phyloP scores from a whole-genome alignment of 2,888 invertebrate species.

The Chalcis sispes region DNA sequence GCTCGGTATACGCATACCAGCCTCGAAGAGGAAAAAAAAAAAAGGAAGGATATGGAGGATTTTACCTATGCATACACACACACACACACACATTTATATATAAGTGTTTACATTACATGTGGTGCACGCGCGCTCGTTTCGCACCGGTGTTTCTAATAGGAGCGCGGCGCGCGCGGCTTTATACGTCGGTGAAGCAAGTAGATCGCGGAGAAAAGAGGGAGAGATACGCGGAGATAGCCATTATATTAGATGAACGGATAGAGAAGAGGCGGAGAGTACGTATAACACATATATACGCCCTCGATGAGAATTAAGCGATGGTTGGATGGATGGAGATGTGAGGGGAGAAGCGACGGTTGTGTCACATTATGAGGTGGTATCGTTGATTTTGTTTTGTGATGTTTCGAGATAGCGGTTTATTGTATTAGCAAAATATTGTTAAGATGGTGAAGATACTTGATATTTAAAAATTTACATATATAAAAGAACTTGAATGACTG shows the following conservation, averaged over 20 bases:
- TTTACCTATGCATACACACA: background rate
- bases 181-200: too few species aligned
- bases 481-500: too few species aligned
- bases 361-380: too few species aligned
- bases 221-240: constrained; percentile 15
- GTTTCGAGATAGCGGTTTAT: too few species aligned
- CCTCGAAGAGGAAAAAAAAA: constrained; percentile 1
- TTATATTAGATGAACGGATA: constrained; percentile 39
- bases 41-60: background rate
- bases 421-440: too few species aligned
- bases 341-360: too few species aligned
- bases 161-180: constrained; percentile 15
- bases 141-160: constrained; percentile 45
- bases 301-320: constrained; percentile 10
- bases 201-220: constrained; percentile 3
- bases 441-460: too few species aligned
- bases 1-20: background rate
- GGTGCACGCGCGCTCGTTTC: constrained; percentile 31
- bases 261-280: constrained; percentile 7
- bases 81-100: too few species aligned
- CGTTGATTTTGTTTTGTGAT: too few species aligned
- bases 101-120: constrained; percentile 7
- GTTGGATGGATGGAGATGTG: too few species aligned
- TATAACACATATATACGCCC: constrained; percentile 27
- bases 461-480: too few species aligned